A percentile compares a stretch with the other conserved stretches of the same genome.
phyloP scores from a whole-genome alignment of 2,113 vertebrate species.

The Neofelis nebulosa region DNA sequence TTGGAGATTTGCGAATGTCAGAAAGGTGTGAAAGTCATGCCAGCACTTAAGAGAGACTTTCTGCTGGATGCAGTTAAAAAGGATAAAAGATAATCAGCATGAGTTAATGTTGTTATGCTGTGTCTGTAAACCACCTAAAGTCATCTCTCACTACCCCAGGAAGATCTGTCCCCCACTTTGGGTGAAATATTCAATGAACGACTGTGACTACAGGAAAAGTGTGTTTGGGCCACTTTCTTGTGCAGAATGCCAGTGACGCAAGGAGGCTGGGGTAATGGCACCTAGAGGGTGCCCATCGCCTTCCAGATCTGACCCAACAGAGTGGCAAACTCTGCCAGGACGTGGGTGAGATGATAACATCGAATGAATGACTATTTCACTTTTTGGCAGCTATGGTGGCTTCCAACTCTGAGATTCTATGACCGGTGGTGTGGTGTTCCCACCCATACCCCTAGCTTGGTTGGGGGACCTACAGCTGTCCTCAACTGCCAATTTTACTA shows the following conservation, averaged over 20 bases:
- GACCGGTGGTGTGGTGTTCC: not conserved
- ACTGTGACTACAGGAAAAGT: not conserved
- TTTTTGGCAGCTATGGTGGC: not conserved
- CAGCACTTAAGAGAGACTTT: not conserved
- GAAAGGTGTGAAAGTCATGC: too few relatives aligned
- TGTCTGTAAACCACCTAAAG: not conserved
- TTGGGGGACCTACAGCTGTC: not conserved
- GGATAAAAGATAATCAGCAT: not conserved
- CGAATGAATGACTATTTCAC: not conserved
- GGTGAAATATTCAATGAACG: not conserved
- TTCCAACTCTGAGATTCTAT: not conserved
- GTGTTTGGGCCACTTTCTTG: not conserved
- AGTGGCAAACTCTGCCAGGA: not conserved
- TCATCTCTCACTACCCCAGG: not conserved
- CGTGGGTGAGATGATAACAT: too few relatives aligned
- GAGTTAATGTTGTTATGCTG: not conserved
- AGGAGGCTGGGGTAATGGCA: rapidly evolving
- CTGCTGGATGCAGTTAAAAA: not conserved
- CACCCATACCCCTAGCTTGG: not conserved
- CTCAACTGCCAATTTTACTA: not conserved
- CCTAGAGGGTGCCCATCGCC: rapidly evolving
- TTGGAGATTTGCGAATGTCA: not conserved
- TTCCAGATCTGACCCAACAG: not conserved
- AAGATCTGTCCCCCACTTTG: not conserved
- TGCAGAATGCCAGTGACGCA: not conserved